Evolutionary conservation across 2,113 vertebrate genomes (phyloP), one percentile per base, ranked within the genome.

Genomic region (Rana temporaria): DNA sequence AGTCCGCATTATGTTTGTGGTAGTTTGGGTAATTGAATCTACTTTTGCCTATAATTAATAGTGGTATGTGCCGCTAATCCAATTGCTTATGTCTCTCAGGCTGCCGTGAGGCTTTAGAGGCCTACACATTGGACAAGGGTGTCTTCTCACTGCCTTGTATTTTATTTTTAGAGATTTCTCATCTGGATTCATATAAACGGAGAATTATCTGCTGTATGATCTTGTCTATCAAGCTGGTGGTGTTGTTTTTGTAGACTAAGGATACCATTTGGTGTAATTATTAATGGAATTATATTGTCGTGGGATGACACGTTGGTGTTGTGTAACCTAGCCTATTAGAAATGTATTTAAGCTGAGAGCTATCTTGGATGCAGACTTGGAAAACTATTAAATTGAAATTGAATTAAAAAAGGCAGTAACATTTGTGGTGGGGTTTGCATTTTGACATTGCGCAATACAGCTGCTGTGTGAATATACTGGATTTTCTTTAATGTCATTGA

Each of bases 1-100:
- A n/a, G 32, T 19, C 57, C 11, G 60, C 60, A 32, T 74, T 20
- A 16, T 74, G 19, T 60, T 75, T 75, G 52, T 56, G 55, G 53
- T 71, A 48, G 20, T 71, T 71, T 22, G 56, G 12, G n/a, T 75
- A 75, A 75, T 42, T 60, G 17, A 38, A 24, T 75, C 42, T 75
- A 62, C 38, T 60, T 75, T 19, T 56, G 56, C 56, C 26, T 62
- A 20, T 75, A 75, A 74, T 42, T 60, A 75, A 75, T 73, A 30
- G 52, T 19, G 32, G 72, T 18, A 26, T 74, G 60, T 63, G 20
- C 26, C 56, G 1, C 32, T 75, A 75, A 62, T 75, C 53, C 16
- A 18, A 75, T 75, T 60, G 24, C 22, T 6, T n/a, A 38, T 1
- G 19, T 42, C 19, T 60, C n/a, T 60, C 32, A 15, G 9, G 68